Percentiles rank a stretch among this genome's conserved stretches.
phyloP scores from a whole-genome alignment of 2,797 vertebrate species.

The Pygocentrus nattereri region DNA sequence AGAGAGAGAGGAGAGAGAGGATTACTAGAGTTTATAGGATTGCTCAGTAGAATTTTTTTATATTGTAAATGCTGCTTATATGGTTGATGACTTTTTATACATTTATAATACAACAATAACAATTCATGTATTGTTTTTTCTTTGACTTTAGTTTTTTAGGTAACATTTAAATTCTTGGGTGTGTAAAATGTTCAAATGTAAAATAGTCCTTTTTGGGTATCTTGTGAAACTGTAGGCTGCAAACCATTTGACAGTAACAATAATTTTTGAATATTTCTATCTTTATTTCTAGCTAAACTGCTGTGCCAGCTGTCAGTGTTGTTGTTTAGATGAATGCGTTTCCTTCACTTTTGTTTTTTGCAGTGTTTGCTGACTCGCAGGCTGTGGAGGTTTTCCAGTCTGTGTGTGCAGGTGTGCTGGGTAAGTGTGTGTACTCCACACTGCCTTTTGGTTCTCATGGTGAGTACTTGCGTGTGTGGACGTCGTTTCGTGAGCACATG shows the following conservation, averaged over 20 bases:
- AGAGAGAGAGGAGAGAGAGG: no score
- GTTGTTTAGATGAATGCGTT: background rate
- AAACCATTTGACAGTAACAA: background rate
- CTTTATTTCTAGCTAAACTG: background rate
- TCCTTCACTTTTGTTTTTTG: background rate
- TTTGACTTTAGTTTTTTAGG: background rate
- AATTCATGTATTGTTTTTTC: no score
- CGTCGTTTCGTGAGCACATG: constrained; percentile 10
- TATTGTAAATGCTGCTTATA: no score
- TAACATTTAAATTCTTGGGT: background rate
- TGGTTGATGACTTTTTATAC: no score
- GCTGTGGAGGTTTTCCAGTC: background rate
- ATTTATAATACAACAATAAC: no score
- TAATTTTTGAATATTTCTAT: background rate
- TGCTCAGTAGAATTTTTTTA: no score
- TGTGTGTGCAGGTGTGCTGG: background rate
- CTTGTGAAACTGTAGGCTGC: no score
- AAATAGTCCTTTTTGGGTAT: no score
- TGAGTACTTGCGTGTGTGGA: background rate
- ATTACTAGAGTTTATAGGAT: no score
- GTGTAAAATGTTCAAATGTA: background rate
- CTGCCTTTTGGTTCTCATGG: constrained; percentile 13
- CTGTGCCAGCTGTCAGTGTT: background rate
- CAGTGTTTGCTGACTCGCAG: background rate
- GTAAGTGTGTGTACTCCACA: constrained; percentile 2